Evolutionary conservation across 2,888 invertebrate species (phyloP).

Genomic region (Watsonalla binaria): DNA sequence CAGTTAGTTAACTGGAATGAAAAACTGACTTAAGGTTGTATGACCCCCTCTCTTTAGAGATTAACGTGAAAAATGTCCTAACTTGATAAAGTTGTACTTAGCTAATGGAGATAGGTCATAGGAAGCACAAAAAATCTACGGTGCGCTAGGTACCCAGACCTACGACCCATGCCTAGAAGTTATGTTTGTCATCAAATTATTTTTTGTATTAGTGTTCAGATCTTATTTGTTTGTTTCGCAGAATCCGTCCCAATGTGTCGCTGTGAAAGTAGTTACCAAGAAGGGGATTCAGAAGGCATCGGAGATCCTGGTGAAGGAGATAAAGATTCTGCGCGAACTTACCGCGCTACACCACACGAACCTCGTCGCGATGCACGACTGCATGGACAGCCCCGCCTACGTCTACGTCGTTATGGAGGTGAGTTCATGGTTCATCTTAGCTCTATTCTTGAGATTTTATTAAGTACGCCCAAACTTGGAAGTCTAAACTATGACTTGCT

Average conservation of each 20-base stretch:
- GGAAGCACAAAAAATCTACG: too few species aligned
- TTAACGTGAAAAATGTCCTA: too few species aligned
- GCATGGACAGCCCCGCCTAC: slow-evolving; percentile 96
- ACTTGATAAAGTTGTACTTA: too few species aligned
- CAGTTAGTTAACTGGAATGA: too few species aligned
- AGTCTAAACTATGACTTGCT: too few species aligned
- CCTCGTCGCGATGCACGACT: slow-evolving; percentile 97
- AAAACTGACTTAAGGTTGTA: too few species aligned
- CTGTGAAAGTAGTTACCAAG: slow-evolving; percentile 98
- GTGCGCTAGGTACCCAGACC: too few species aligned
- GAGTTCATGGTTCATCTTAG: slow-evolving; percentile 42
- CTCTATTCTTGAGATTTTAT: not conserved
- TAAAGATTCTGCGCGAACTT: slow-evolving; percentile 98
- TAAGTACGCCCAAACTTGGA: too few species aligned
- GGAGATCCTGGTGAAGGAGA: slow-evolving; percentile 98
- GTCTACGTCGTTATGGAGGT: slow-evolving; percentile 99
- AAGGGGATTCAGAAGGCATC: slow-evolving; percentile 98
- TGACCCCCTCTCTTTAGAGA: too few species aligned
- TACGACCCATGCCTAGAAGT: too few species aligned
- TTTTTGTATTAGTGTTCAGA: not conserved
- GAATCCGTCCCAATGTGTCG: slow-evolving; percentile 93
- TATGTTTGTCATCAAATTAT: not conserved
- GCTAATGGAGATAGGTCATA: too few species aligned
- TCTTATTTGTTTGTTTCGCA: slow-evolving; percentile 51
- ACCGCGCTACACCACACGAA: slow-evolving; percentile 99